Percentiles rank a stretch among this genome's conserved stretches.
Evolutionary conservation across 2,113 vertebrate genomes (phyloP).

Genomic region (Malurus cyaneus): DNA sequence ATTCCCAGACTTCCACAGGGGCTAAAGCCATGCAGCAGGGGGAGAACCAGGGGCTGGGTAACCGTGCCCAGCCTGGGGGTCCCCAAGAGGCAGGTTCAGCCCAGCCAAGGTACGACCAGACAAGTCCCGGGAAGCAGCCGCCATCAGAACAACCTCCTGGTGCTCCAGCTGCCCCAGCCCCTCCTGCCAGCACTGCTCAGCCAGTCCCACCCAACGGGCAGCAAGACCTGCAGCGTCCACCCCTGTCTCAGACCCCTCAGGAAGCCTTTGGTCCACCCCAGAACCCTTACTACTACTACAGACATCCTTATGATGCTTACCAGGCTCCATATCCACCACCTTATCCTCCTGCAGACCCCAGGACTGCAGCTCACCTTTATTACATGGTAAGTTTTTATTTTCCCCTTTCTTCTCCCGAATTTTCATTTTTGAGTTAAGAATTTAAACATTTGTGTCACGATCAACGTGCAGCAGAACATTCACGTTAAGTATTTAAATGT

Average conservation of each 20-base stretch:
- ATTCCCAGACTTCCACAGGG: constrained; percentile 36
- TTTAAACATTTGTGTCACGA: neutral
- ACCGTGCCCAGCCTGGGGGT: constrained; percentile 35
- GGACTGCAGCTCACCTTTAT: constrained; percentile 78
- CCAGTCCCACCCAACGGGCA: neutral
- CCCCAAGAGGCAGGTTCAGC: neutral
- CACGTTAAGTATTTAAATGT: neutral
- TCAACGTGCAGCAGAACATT: neutral
- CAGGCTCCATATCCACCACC: constrained; percentile 72
- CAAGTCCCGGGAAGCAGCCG: neutral
- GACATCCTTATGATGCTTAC: constrained; percentile 79
- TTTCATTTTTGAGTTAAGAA: neutral
- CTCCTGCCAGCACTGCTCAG: constrained; percentile 5
- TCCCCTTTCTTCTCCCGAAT: rapidly evolving
- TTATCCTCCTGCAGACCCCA: constrained; percentile 80
- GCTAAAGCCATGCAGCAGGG: constrained; percentile 24
- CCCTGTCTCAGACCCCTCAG: constrained; percentile 75
- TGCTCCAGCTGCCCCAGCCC: neutral
- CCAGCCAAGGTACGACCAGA: constrained; percentile 12
- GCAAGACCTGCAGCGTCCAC: constrained; percentile 77
- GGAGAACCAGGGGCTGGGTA: neutral
- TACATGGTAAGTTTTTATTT: constrained; percentile 79
- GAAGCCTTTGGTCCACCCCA: constrained; percentile 73
- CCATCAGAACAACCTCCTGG: neutral
- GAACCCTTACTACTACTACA: constrained; percentile 70